phyloP scores from a whole-genome alignment of 2,113 vertebrate genomes.

The Gnathonemus echidnorhynchus region DNA sequence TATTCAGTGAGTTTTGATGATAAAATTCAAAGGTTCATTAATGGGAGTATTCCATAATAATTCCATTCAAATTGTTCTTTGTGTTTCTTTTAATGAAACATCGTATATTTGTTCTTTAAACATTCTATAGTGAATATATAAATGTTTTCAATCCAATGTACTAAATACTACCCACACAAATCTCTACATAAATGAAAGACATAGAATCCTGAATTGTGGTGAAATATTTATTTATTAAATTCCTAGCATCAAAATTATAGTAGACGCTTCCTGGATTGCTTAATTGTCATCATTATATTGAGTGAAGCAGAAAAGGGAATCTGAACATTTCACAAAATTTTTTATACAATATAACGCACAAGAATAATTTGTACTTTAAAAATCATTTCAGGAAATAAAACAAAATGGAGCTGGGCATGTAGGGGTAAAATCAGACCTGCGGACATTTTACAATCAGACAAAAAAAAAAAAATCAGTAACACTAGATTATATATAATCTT shows the following conservation, averaged over 20 bases:
- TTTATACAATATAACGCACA: background rate
- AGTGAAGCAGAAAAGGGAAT: background rate
- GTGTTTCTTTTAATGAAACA: background rate
- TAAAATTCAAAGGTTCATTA: background rate
- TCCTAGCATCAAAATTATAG: background rate
- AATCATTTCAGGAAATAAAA: background rate
- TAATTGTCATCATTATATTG: background rate
- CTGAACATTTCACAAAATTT: background rate
- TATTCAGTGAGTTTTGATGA: background rate
- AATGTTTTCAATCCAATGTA: background rate
- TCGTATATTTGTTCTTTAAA: background rate
- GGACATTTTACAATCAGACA: background rate
- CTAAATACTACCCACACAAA: background rate
- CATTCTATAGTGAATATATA: background rate
- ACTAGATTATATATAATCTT: background rate
- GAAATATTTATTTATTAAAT: background rate
- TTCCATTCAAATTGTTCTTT: background rate
- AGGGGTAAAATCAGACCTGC: constrained; percentile 3
- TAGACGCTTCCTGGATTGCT: background rate
- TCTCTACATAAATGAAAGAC: background rate
- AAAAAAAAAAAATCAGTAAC: background rate
- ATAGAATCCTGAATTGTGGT: background rate
- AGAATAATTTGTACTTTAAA: background rate
- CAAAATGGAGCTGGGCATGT: constrained; percentile 13
- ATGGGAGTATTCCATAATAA: background rate